Evolutionary conservation across 2,888 invertebrate species (phyloP).

Genomic region (Thyatira batis): DNA sequence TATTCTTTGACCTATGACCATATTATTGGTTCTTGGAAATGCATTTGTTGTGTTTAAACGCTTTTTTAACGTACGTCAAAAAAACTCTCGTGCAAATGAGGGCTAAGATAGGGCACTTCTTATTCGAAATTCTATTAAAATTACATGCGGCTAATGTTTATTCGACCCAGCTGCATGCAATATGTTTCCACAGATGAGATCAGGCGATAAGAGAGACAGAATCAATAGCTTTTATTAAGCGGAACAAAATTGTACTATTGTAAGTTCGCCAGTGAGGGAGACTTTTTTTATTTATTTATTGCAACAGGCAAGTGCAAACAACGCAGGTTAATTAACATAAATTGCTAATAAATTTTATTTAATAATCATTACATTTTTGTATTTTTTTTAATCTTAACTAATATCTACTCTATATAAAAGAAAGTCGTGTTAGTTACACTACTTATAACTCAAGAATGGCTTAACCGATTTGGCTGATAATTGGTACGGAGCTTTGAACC

Average conservation of each 20-base stretch:
- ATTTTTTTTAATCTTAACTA: too few relatives aligned
- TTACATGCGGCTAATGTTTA: background rate
- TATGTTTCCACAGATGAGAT: background rate
- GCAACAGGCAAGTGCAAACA: constrained; percentile 1
- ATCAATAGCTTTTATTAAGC: background rate
- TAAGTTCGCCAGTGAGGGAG: background rate
- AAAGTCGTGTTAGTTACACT: too few relatives aligned
- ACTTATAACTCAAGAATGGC: too few relatives aligned
- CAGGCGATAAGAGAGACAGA: background rate
- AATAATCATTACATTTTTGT: background rate
- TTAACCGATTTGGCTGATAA: too few relatives aligned
- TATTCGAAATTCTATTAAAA: background rate
- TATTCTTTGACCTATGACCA: too few relatives aligned
- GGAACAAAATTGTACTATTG: background rate
- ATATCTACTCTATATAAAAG: too few relatives aligned
- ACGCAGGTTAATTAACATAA: background rate
- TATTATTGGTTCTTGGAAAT: too few relatives aligned
- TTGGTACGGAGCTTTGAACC: too few relatives aligned
- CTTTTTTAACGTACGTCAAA: too few relatives aligned
- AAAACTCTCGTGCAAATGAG: too few relatives aligned
- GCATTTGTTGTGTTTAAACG: too few relatives aligned
- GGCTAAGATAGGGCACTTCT: background rate
- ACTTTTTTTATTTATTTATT: background rate
- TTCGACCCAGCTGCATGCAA: background rate
- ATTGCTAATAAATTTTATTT: background rate